Base-by-base conservation (phyloP, 2,888 invertebrate species). In the Synanthedon myopaeformis region DNA sequence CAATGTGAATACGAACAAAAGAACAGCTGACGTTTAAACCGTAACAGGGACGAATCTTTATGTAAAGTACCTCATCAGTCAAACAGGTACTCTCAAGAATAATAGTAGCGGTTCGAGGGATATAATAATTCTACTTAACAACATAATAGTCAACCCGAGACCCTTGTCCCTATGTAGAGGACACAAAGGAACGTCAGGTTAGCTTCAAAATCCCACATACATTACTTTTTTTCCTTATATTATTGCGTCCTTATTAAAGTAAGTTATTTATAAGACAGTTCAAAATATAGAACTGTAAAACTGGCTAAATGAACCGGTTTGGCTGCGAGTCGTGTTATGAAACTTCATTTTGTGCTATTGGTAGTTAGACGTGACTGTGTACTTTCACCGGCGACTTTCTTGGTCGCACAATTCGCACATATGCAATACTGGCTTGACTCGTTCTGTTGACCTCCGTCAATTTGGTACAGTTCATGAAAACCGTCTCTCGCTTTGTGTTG, bases 341-440 rank as follows among this genome's bases (percentile, higher is more conserved):
- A 80, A 80, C 74, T 13, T 69, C 70, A 73, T 79, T 79, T 79
- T 74, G 74, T 73, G 74, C 78, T 77, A 67, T 75, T 70, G 65
- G 73, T 64, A 79, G 79, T 83, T 81, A 79, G 79, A 72, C 60
- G 64, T 65, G 74, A 69, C 69, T 66, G 59, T 64, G 70, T 77
- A 84, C 84, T 85, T 86, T 85, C 85, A 84, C 82, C 83, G 66
- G 59, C 62, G 70, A 76, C 81, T 83, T 81, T 82, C 82, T 76
- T 83, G 68, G 67, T 66, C 67, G 70, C 58, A 63, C 68, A 67
- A 68, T 67, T 66, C 67, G 70, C 58, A 63, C 68, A 67, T 62
- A 65, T 59, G 64, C 72, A 75, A 74, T 72, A 76, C 77, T 71
- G 71, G 74, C 75, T 65, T 56, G 67, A 69, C 74, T 67, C 61